Conservation (phyloP, 2,888 invertebrate genomes). For the Epinotia bilunana region DNA sequence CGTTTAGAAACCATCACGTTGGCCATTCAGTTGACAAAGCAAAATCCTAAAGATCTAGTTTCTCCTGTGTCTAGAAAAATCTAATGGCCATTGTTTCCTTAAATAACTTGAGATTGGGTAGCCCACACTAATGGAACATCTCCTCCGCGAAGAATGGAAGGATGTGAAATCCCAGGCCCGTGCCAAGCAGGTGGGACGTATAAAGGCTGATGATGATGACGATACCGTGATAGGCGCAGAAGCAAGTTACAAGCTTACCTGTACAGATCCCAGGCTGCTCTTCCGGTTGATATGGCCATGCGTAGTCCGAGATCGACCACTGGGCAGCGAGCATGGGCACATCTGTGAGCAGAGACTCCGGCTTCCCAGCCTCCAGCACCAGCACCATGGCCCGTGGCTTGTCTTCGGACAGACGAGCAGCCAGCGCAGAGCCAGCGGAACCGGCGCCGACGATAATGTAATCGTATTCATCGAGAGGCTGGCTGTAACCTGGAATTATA, state of each 20-base stretch:
- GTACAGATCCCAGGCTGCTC: slow-evolving; percentile 84
- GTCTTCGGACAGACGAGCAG: slow-evolving; percentile 87
- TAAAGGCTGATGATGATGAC: too few species aligned
- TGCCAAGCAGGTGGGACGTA: too few species aligned
- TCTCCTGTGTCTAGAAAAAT: too few species aligned
- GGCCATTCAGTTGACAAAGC: too few species aligned
- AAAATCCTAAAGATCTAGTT: too few species aligned
- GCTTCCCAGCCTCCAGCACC: slow-evolving; percentile 86
- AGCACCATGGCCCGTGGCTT: slow-evolving; percentile 83
- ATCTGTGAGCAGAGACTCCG: slow-evolving; percentile 81
- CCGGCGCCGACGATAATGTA: slow-evolving; percentile 89
- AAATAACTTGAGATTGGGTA: too few species aligned
- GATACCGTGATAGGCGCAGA: background rate
- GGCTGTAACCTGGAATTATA: slow-evolving; percentile 60
- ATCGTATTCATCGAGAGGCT: slow-evolving; percentile 83
- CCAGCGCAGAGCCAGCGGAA: slow-evolving; percentile 88
- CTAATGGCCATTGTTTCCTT: too few species aligned
- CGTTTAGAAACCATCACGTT: too few species aligned
- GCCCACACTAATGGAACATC: too few species aligned
- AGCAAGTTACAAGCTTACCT: slow-evolving; percentile 57
- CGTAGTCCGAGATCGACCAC: slow-evolving; percentile 84
- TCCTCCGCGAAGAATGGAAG: too few species aligned
- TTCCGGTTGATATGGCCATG: slow-evolving; percentile 87
- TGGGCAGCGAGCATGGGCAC: slow-evolving; percentile 84
- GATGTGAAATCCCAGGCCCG: too few species aligned